Percentiles rank a stretch among this genome's conserved stretches.
Conservation (phyloP, 2,113 vertebrate genomes). For the Agelaius phoeniceus region DNA sequence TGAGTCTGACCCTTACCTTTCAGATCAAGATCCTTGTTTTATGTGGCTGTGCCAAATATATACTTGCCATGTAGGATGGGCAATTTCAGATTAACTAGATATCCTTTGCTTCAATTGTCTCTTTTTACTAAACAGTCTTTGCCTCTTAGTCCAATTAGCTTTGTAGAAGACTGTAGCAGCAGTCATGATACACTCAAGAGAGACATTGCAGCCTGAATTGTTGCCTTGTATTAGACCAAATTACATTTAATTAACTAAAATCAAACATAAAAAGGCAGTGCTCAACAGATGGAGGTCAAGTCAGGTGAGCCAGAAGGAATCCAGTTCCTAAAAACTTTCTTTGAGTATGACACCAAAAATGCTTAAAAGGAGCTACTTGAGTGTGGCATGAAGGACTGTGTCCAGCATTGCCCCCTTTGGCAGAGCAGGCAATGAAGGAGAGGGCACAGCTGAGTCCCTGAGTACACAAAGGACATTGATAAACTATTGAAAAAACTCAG, state of each 20-base stretch:
- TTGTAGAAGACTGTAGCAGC: background rate
- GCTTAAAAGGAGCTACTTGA: background rate
- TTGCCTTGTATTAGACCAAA: background rate
- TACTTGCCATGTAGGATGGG: background rate
- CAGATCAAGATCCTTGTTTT: background rate
- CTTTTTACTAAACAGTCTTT: background rate
- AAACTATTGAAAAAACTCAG: background rate
- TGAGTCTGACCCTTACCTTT: background rate
- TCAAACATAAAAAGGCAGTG: background rate
- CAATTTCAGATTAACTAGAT: background rate
- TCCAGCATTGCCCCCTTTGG: background rate
- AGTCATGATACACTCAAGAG: background rate
- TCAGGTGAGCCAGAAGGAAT: background rate
- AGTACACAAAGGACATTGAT: background rate
- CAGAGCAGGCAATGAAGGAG: background rate
- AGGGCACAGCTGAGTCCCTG: background rate
- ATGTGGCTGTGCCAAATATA: rapidly evolving
- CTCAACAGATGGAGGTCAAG: background rate
- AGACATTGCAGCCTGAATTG: background rate
- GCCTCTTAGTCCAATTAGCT: background rate
- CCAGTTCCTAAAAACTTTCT: background rate
- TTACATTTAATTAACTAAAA: background rate
- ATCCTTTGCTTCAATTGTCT: background rate
- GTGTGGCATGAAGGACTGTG: background rate
- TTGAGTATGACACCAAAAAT: background rate